These are phyloP conservation scores for Polydrusus tereticollis DNA, from an alignment of 2,888 invertebrate species.

Conservation along the genomic window DNA sequence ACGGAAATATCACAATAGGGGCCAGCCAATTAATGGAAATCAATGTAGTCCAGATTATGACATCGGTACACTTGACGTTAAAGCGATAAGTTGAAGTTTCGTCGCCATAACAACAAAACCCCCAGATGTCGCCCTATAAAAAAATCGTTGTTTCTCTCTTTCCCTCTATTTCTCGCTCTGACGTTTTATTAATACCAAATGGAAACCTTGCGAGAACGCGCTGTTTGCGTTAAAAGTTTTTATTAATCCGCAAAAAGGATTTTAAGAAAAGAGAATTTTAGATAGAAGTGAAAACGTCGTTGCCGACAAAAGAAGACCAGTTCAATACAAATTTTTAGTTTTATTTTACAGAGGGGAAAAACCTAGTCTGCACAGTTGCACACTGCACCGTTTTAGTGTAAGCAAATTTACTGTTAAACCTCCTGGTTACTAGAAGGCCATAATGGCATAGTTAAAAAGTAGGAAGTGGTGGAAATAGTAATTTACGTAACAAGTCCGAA, in stretches of 20 bases:
- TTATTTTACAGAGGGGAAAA: no score
- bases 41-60: constrained; percentile 29
- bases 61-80: constrained; percentile 35
- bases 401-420: no score
- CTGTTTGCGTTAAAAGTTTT: constrained; percentile 28
- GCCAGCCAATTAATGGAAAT: constrained; percentile 36
- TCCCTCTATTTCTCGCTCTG: not conserved
- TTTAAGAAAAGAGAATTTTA: constrained; percentile 20
- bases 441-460: no score
- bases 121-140: constrained; percentile 10
- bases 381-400: no score
- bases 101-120: constrained; percentile 36
- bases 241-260: constrained; percentile 26
- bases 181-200: constrained; percentile 39
- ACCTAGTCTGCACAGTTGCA: no score
- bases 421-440: no score
- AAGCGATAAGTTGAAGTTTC: constrained; percentile 34
- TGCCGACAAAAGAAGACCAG: not conserved
- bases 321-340: no score
- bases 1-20: no score
- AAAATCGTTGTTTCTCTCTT: not conserved
- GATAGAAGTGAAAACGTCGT: constrained; percentile 11
- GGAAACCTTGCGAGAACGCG: constrained; percentile 34
- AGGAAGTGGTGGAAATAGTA: no score
- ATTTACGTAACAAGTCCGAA: no score